These are phyloP conservation scores for Apoderus coryli DNA, from an alignment of 2,888 invertebrate species.

Conservation along the genomic window DNA sequence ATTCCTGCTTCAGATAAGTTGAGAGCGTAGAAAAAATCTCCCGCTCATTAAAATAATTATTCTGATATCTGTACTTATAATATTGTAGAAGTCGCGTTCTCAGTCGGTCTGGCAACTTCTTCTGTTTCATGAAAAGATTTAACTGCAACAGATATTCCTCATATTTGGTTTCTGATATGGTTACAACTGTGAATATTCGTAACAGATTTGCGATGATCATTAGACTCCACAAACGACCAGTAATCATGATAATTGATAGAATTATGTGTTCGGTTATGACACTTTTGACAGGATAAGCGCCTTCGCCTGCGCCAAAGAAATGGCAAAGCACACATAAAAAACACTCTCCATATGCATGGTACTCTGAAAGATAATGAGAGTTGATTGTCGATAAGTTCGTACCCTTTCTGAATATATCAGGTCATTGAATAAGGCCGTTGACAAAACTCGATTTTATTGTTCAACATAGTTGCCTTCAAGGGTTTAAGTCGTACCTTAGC, in stretches of 20 bases:
- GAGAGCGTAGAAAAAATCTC: slow-evolving; percentile 23
- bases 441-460: too few species aligned
- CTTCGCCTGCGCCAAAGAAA: slow-evolving; percentile 22
- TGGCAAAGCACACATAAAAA: slow-evolving; percentile 20
- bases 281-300: slow-evolving; percentile 9
- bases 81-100: slow-evolving; percentile 34
- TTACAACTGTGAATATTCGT: slow-evolving; percentile 21
- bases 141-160: slow-evolving; percentile 35
- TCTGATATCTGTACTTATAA: slow-evolving; percentile 38
- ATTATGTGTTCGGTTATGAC: too few species aligned
- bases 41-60: slow-evolving; percentile 37
- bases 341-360: slow-evolving; percentile 15
- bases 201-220: slow-evolving; percentile 21
- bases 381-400: too few species aligned
- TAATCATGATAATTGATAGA: too few species aligned
- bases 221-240: slow-evolving; percentile 22
- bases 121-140: slow-evolving; percentile 37
- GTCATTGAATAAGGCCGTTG: too few species aligned
- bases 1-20: slow-evolving; percentile 31
- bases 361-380: too few species aligned
- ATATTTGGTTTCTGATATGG: slow-evolving; percentile 30
- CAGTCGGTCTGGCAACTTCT: slow-evolving; percentile 39
- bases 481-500: too few species aligned
- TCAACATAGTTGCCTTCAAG: too few species aligned
- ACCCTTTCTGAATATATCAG: too few species aligned